phyloP scores from a whole-genome alignment of 2,888 invertebrate genomes.

The Agrotis clavis region DNA sequence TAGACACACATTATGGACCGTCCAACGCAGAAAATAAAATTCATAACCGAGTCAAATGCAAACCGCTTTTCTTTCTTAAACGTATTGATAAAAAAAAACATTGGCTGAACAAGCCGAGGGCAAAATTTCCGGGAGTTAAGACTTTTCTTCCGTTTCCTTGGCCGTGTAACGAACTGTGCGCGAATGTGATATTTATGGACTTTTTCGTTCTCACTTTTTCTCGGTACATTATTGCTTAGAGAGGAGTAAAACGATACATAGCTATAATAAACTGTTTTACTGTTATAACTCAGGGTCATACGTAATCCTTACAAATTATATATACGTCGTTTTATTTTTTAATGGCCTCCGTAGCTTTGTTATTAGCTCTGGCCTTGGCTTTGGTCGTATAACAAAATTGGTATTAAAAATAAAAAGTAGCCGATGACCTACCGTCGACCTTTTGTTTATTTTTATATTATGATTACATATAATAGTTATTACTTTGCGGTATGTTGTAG shows the following conservation, averaged over 20 bases:
- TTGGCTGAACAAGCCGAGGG: slow-evolving; percentile 57
- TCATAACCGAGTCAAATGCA: slow-evolving; percentile 18
- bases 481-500: slow-evolving; percentile 5
- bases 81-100: slow-evolving; percentile 60
- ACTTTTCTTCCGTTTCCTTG: slow-evolving; percentile 69
- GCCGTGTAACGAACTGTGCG: slow-evolving; percentile 74
- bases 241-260: slow-evolving; percentile 62
- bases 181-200: slow-evolving; percentile 73
- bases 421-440: slow-evolving; percentile 1
- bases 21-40: not conserved
- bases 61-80: slow-evolving; percentile 35
- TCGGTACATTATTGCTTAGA: slow-evolving; percentile 69
- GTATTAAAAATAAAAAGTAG: slow-evolving; percentile 23
- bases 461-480: slow-evolving; percentile 20
- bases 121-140: slow-evolving; percentile 66
- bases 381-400: slow-evolving; percentile 41
- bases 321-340: slow-evolving; percentile 55
- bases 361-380: slow-evolving; percentile 17
- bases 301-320: slow-evolving; percentile 59
- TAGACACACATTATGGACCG: not conserved
- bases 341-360: slow-evolving; percentile 28
- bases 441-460: slow-evolving; percentile 7
- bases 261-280: slow-evolving; percentile 65
- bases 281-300: slow-evolving; percentile 55
- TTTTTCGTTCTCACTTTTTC: slow-evolving; percentile 71